Conservation (phyloP, 2,797 vertebrate species). For the Luscinia luscinia region DNA sequence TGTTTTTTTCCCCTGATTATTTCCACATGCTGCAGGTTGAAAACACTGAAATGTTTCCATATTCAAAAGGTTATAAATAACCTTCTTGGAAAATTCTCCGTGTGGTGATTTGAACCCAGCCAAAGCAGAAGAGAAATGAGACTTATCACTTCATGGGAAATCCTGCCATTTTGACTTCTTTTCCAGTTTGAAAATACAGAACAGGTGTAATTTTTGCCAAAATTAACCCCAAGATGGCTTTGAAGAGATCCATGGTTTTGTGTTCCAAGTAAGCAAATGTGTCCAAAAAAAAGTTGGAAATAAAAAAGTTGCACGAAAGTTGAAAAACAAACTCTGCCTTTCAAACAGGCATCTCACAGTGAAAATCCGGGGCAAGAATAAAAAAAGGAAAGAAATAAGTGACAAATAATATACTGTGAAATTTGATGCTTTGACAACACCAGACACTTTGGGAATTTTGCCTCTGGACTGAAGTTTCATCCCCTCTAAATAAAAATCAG, state of each 20-base stretch:
- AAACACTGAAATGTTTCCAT: constrained; percentile 17
- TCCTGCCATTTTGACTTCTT: not conserved
- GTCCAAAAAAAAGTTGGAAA: not conserved
- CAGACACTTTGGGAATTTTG: not conserved
- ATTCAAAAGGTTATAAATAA: not conserved
- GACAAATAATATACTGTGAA: not conserved
- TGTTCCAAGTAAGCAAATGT: not conserved
- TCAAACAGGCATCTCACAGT: not conserved
- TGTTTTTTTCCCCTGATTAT: not conserved
- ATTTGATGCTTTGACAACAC: constrained; percentile 11
- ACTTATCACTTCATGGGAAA: not conserved
- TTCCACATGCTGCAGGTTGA: not conserved
- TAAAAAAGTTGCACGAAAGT: not conserved
- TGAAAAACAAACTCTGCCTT: constrained; percentile 21
- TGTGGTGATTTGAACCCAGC: not conserved
- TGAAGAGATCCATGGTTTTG: not conserved
- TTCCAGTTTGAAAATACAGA: not conserved
- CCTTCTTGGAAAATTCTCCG: not conserved
- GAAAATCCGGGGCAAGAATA: not conserved
- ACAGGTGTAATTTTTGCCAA: not conserved
- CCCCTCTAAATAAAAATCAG: not conserved
- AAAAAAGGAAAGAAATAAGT: accelerated
- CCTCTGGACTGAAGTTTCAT: not conserved
- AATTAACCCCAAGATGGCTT: not conserved
- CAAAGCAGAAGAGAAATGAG: not conserved